Evolutionary conservation across 2,113 vertebrate species (phyloP), one percentile per base, ranked within the genome.

Genomic region (Beaufortia kweichowensis): DNA sequence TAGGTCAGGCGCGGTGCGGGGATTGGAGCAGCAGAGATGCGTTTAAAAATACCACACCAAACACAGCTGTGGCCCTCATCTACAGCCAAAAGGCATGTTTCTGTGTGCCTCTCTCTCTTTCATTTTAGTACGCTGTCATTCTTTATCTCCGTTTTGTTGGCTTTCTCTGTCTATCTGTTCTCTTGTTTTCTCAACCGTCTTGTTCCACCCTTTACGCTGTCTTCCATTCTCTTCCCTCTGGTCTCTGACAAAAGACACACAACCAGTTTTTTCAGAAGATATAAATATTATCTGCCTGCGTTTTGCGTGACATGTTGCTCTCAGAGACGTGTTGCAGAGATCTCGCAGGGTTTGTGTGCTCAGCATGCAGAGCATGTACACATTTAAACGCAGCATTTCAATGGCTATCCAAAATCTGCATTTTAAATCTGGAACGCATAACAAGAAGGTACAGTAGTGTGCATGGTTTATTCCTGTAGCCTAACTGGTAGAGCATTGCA

Each of bases 41-140:
- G 92, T 95, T 98, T 98, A 97, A 98, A 98, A 99, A 99, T 99
- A 99, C 92, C 96, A 89, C 93, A 93, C 94, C 94, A 96, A 95
- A 98, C 94, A 97, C 97, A 98, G 96, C 97, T 98, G 96, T 95
- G 95, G 89, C 91, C 93, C 92, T 92, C 93, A 93, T 95, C 63
- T 66, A 88, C 91, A 89, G 89, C 90, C 90, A 90, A 88, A 85
- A 92, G 93, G 93, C 92, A 83, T 83, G 84, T 88, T 88, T 68
- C 50, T 46, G 17, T 79, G 73, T 82, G 35, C 11, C 35, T 78
- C 81, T 81, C 48, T 39, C 26, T 48, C 56, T 56, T 19, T 68
- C 63, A 10, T 60, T 80, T 66, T 81, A 79, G 55, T 43, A 43
- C 57, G 86, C 76, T 60, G 68, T 55, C 39, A 12, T 82, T 85